Evolutionary conservation across 2,113 vertebrate genomes (phyloP), one percentile per base, ranked within the genome.

Genomic region (Rattus rattus): DNA sequence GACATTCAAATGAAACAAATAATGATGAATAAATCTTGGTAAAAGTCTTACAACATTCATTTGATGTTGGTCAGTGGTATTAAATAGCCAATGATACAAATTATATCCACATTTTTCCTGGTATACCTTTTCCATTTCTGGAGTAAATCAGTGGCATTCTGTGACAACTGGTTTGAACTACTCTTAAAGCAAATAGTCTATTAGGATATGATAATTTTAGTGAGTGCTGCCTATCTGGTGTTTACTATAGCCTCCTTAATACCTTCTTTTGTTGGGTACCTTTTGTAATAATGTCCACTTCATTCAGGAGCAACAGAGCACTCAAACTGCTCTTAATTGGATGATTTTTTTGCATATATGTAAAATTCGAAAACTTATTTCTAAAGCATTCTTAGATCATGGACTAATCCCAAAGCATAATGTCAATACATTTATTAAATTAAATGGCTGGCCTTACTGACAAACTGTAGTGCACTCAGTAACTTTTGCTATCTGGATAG

Each of bases 301-400:
- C 52, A 9, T 92, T 52, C 54, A 17, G 61, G 94, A 94, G 61
- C 59, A 89, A 43, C 43, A 75, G 22, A 56, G 49, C 24, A 39
- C 67, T 83, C 87, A 75, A 70, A 75, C 88, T 90, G 43, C 36
- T 92, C 26, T 77, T 89, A 89, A 90, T 10, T 90, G n/a, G 22
- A 22, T 36, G 47, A 28, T 72, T 47, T 43, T 79, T 79, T 79
- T 79, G 14, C 14, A 33, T 79, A 49, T 79, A 7, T 92, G 19
- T 59, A 59, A 24, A 90, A 56, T 85, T 65, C 77, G 75, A 69
- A 87, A 36, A 9, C 36, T 49, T 87, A 63, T 87, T 87, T 93
- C 73, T 59, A 75, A 70, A 93, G 65, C 56, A 90, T 90, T 95
- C 70, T 80, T 90, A 69, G 91, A 61, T 92, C 77, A 63, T 54